Evolutionary conservation across 2,797 vertebrate species (phyloP), one percentile per base, ranked within the genome.

Genomic region (Acanthurus lineatus): DNA sequence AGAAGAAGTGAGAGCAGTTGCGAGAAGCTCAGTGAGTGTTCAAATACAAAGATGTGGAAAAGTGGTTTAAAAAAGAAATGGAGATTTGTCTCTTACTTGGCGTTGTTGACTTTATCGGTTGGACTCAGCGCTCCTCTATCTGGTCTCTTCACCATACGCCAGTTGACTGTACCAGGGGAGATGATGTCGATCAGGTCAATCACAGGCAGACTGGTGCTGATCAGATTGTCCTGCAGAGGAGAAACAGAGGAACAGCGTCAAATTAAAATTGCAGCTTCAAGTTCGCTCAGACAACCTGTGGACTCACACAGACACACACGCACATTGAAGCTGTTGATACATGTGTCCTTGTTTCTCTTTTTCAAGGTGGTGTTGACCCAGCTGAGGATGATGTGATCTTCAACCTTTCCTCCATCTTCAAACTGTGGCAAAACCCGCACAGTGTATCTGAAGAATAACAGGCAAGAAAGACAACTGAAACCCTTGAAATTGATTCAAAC

Each of bases 141-240:
- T 10, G 84, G 93, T 88, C 93, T 96, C 91, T 95, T 96, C 87
- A 99, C 95, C 96, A 99, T 96, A 89, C 98, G 97, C 84, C 94
- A 93, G 87, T 94, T 96, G 82, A 99, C 93, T 38, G 95, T 96
- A 64, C 96, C 96, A 25, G 98, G 96, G 84, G 95, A 94, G 64
- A 99, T 97, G 80, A 93, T 96, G 84, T 98, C 97, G 69, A 99
- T 98, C 93, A 99, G 94, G 89, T 99, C 97, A 66, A 99, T 95
- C 76, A 99, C 97, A 57, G 98, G 97, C 83, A 99, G 94, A 86
- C 98, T 98, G 78, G 96, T 99, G 89, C 97, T 98, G 92, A 99
- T 99, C 76, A 95, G 93, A 86, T 93, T 96, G 91, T 99, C 98
- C 98, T 99, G 85, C 57, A 90, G 74, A 44, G 7, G 6, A 35